phyloP scores from a whole-genome alignment of 2,888 invertebrate species.

The Balanococcus diminutus region DNA sequence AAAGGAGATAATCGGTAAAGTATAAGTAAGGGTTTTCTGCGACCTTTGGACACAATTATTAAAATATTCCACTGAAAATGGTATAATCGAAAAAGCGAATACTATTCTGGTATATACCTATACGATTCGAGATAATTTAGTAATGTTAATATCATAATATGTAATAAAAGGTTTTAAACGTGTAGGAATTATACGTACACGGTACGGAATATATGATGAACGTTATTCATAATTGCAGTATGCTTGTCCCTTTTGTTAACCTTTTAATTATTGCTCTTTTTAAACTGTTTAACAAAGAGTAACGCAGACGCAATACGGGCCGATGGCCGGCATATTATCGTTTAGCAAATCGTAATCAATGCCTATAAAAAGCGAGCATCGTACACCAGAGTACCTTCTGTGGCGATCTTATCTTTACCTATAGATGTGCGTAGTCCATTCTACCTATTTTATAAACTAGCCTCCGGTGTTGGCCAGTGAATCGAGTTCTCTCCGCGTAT shows the following conservation, averaged over 20 bases:
- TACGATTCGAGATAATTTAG: neutral
- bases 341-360: slow-evolving; percentile 2
- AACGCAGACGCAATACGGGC: slow-evolving; percentile 19
- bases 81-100: neutral
- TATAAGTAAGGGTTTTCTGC: neutral
- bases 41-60: neutral
- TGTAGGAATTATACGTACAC: neutral
- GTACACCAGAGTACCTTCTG: neutral
- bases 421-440: neutral
- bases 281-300: neutral
- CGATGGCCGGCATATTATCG: slow-evolving; percentile 16
- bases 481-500: neutral
- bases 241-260: slow-evolving; percentile 22
- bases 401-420: neutral
- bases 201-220: neutral
- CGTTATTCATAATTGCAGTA: slow-evolving; percentile 23
- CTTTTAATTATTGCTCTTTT: slow-evolving; percentile 23
- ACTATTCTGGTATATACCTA: neutral
- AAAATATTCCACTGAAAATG: neutral
- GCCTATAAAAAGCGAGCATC: neutral
- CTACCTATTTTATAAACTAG: slow-evolving; percentile 1
- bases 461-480: neutral
- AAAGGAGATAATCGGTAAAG: neutral
- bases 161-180: slow-evolving; percentile 8
- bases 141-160: slow-evolving; percentile 22